Evolutionary conservation across 2,888 invertebrate genomes (phyloP).

Genomic region (Cryptus armator): DNA sequence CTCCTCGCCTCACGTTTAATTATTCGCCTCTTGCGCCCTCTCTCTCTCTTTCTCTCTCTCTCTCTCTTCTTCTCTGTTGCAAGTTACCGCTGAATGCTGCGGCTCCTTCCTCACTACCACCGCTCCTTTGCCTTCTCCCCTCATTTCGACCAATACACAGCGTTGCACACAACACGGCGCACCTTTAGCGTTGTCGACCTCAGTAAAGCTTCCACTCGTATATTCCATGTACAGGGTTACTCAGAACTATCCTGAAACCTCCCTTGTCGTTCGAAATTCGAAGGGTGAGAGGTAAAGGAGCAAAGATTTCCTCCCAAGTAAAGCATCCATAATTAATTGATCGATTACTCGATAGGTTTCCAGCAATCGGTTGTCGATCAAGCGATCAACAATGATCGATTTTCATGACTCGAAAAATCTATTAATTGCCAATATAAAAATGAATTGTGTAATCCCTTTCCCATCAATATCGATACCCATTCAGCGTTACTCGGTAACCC

Average conservation of each 20-base stretch:
- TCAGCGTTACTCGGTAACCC: too few relatives aligned
- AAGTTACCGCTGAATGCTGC: conserved; percentile 20
- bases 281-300: background rate
- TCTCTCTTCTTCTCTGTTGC: conserved; percentile 22
- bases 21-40: conserved; percentile 70
- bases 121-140: background rate
- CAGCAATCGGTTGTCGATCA: too few relatives aligned
- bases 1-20: conserved; percentile 76
- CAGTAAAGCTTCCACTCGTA: conserved; percentile 11
- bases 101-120: conserved; percentile 31
- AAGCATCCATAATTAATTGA: too few relatives aligned
- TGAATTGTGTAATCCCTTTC: too few relatives aligned
- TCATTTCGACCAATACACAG: conserved; percentile 26
- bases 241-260: background rate
- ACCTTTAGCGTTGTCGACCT: conserved; percentile 29
- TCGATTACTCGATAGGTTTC: too few relatives aligned
- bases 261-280: background rate
- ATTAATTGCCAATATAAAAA: too few relatives aligned
- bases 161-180: conserved; percentile 18
- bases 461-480: too few relatives aligned
- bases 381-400: too few relatives aligned
- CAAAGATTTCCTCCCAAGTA: background rate
- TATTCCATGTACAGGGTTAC: conserved; percentile 9
- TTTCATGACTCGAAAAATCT: too few relatives aligned
- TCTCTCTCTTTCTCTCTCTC: conserved; percentile 31